Base-by-base conservation (phyloP, 2,113 vertebrate genomes). In the Theristicus caerulescens region DNA sequence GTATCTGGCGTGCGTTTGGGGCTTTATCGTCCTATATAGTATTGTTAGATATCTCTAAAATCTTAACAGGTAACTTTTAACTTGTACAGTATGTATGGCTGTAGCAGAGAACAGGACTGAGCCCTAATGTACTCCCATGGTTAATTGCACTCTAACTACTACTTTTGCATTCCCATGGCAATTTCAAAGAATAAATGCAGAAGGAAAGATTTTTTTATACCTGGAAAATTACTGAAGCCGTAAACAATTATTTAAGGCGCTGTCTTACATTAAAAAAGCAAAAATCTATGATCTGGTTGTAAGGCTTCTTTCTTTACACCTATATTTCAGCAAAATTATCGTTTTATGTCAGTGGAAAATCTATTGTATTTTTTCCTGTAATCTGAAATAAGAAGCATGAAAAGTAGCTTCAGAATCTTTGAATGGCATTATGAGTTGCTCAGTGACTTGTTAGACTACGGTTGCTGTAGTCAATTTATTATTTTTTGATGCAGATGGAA, bases 141-240 rank as follows among this genome's bases (percentile, higher is more conserved):
- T 77, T 88, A 90, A 69, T 88, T 97, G 87, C 89, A 94, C 93
- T 96, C 78, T 58, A 20, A 73, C 11, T 90, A 49, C 65, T 94
- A 17, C 79, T 97, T 94, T 87, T 96, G 85, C 90, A 47, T 95
- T 92, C 64, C 49, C 54, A 8, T 82, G 44, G 27, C 66, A 81
- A 2, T 82, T 93, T 58, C 59, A 90, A 65, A 91, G 55, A 46
- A 20, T 66, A 51, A 91, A 22, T 90, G 78, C 88, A 94, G 93
- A 93, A 79, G 58, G 42, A 90, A n/a, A 77, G 31, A 36, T 49
- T 72, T 49, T 72, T 62, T 86, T 93, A 73, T 5, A 82, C 31
- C 32, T 82, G 62, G 29, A 92, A 90, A 93, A 66, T 74, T 2
- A 73, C 20, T 88, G 81, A 95, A 89, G 58, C 69, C 0, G 10